Conservation (phyloP, 2,113 vertebrate species). For the Diadophis punctatus region DNA sequence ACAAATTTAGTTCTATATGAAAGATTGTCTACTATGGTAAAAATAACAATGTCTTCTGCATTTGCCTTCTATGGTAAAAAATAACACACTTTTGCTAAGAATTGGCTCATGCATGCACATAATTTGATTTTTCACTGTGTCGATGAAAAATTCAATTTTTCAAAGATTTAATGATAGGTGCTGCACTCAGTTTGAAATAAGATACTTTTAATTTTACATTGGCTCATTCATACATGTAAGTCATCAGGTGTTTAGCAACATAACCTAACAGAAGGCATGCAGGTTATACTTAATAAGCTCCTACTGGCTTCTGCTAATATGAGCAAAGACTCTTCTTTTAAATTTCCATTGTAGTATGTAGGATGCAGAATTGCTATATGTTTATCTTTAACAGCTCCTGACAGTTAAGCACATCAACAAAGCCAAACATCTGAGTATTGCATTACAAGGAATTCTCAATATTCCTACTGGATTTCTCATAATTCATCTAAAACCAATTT, state of each 20-base stretch:
- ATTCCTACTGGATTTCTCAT: constrained; percentile 53
- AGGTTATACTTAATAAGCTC: not conserved
- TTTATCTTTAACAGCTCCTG: constrained; percentile 51
- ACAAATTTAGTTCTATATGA: not conserved
- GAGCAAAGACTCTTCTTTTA: not conserved
- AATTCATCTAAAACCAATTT: constrained; percentile 65
- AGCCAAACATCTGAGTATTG: constrained; percentile 47
- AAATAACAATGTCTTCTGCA: not conserved
- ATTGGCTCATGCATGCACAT: not conserved
- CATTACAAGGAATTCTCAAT: constrained; percentile 49
- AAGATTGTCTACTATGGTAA: not conserved
- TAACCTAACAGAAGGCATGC: not conserved
- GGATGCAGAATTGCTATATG: constrained; percentile 36
- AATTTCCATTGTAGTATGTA: not conserved
- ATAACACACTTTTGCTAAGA: not conserved
- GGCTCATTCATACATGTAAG: not conserved
- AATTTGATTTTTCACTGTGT: not conserved
- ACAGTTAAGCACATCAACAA: constrained; percentile 47
- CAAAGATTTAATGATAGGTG: not conserved
- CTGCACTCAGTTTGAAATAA: not conserved
- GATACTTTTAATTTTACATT: not conserved
- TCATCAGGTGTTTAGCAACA: not conserved
- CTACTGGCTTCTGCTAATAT: not conserved
- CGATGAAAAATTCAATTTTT: not conserved
- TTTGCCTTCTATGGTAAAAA: not conserved